A percentile compares a stretch with the other conserved stretches of the same genome.
Evolutionary conservation across 2,888 invertebrate genomes (phyloP).

Genomic region (Byasa hedistus): DNA sequence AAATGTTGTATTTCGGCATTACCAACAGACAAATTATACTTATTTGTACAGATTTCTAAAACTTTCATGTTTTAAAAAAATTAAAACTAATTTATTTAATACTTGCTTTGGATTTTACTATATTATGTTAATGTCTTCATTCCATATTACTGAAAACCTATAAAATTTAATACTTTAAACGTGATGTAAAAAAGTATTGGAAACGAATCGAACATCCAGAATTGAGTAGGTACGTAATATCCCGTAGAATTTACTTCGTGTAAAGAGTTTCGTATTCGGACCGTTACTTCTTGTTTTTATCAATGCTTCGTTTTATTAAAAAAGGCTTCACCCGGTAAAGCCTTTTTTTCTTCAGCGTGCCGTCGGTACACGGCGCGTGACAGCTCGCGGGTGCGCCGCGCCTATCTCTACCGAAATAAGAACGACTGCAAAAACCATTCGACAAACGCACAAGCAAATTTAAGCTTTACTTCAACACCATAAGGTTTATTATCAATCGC

Average conservation of each 20-base stretch:
- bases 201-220: neutral
- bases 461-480: conserved; percentile 29
- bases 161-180: no score
- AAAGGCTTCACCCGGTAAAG: conserved; percentile 27
- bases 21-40: neutral
- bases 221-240: neutral
- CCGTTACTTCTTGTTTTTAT: conserved; percentile 49
- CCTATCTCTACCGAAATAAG: conserved; percentile 51
- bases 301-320: conserved; percentile 53
- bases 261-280: conserved; percentile 14
- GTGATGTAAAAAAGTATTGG: neutral
- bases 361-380: conserved; percentile 69
- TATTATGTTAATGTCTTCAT: no score
- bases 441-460: conserved; percentile 32
- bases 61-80: no score
- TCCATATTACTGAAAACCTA: no score
- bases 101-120: no score
- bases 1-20: no score
- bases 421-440: conserved; percentile 47
- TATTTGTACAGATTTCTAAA: no score
- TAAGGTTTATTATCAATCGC: conserved; percentile 25
- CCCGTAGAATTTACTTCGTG: conserved; percentile 5
- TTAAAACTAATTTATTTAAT: no score
- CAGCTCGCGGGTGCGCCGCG: conserved; percentile 71
- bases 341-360: conserved; percentile 29